These are phyloP conservation scores for Clusia tigrina DNA, from an alignment of 2,888 invertebrate species.

Conservation along the genomic window DNA sequence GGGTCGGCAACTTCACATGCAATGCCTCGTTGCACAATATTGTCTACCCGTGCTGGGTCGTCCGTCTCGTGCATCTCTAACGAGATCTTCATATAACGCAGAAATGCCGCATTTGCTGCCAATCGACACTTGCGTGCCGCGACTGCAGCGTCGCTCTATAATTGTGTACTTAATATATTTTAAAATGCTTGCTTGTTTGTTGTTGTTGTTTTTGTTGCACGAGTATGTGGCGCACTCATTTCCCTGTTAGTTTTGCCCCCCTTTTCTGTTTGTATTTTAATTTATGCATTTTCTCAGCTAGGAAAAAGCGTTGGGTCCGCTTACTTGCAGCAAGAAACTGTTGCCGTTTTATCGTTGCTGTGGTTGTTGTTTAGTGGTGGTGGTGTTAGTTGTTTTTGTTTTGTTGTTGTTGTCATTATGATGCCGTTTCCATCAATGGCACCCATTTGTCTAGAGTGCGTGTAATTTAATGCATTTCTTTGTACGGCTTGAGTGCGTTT, in stretches of 20 bases:
- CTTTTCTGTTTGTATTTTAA: conserved; percentile 25
- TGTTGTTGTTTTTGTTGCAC: too few species aligned
- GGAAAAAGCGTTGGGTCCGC: conserved; percentile 29
- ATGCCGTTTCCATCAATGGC: background rate
- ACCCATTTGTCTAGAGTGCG: conserved; percentile 12
- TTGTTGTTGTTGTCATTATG: conserved; percentile 25
- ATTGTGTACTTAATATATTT: too few species aligned
- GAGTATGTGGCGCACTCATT: too few species aligned
- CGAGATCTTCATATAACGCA: too few species aligned
- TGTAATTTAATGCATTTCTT: conserved; percentile 20
- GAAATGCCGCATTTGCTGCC: too few species aligned
- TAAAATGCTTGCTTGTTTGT: too few species aligned
- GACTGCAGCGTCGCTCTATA: too few species aligned
- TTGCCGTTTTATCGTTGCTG: conserved; percentile 6
- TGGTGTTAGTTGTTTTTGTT: conserved; percentile 1
- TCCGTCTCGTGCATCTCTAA: too few species aligned
- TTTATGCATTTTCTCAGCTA: conserved; percentile 39
- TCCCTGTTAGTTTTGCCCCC: background rate
- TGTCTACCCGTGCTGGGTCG: too few species aligned
- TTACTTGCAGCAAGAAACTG: conserved; percentile 7
- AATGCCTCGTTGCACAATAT: conserved; percentile 4
- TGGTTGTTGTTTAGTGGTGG: too few species aligned
- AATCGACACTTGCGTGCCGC: too few species aligned
- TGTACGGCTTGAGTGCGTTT: conserved; percentile 1
- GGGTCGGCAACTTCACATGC: background rate